Conservation (phyloP, 2,888 invertebrate species). For the Luperina nickerlii region DNA sequence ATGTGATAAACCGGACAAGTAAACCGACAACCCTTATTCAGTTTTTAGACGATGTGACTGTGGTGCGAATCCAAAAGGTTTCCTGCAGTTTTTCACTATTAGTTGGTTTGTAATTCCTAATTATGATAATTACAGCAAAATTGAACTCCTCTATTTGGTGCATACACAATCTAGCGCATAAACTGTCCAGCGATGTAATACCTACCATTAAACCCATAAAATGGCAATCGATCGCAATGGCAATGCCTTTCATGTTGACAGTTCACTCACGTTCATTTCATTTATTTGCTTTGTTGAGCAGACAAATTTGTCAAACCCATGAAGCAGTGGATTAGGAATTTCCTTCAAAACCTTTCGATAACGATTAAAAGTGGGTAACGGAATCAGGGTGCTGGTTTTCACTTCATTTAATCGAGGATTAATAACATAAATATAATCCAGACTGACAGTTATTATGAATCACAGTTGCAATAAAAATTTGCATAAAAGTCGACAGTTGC, state of each 20-base stretch:
- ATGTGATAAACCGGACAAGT: constrained; percentile 2
- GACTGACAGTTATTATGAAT: not conserved
- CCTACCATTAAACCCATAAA: not conserved
- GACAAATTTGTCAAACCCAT: not conserved
- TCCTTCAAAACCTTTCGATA: not conserved
- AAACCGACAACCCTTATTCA: no score
- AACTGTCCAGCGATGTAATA: not conserved
- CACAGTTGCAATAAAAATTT: not conserved
- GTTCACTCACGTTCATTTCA: not conserved
- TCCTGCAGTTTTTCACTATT: not conserved
- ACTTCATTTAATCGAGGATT: not conserved
- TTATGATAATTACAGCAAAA: not conserved
- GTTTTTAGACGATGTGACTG: not conserved
- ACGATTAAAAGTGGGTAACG: not conserved
- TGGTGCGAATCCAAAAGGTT: not conserved
- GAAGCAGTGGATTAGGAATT: not conserved
- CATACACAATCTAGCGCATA: not conserved
- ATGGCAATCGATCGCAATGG: not conserved
- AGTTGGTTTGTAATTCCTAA: not conserved
- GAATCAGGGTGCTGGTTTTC: not conserved
- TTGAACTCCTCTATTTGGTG: not conserved
- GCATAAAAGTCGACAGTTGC: not conserved
- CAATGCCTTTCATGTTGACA: not conserved
- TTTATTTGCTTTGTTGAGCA: not conserved
- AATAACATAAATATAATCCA: not conserved